Percentiles rank a stretch among this genome's conserved stretches.
Conservation (phyloP, 2,797 vertebrate species). For the Pteronotus mesoamericanus region DNA sequence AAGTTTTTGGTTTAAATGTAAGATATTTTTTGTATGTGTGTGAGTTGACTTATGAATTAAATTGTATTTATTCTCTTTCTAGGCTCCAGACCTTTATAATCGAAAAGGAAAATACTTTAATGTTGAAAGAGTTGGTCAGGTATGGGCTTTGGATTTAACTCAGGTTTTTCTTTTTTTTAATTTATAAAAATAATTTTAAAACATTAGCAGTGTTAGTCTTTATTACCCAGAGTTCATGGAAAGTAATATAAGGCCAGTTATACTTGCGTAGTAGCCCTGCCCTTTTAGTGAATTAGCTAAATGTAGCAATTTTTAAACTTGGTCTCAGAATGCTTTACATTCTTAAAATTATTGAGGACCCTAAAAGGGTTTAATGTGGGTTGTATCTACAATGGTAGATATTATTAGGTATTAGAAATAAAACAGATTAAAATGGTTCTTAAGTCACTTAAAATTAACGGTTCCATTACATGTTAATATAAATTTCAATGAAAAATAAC, state of each 20-base stretch:
- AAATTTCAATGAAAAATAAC: slow-evolving; percentile 17
- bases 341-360: slow-evolving; percentile 7
- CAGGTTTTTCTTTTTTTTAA: background rate
- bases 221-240: background rate
- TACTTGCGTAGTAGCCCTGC: background rate
- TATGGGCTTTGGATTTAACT: slow-evolving; percentile 73
- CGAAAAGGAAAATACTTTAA: slow-evolving; percentile 99
- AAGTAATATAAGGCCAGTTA: background rate
- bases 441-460: slow-evolving; percentile 8
- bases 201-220: background rate
- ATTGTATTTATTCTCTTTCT: slow-evolving; percentile 61
- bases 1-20: background rate
- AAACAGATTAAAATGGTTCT: background rate
- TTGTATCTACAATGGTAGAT: background rate
- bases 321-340: background rate
- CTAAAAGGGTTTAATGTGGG: background rate
- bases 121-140: slow-evolving; percentile 97
- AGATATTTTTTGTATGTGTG: background rate
- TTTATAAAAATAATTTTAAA: slow-evolving; percentile 9
- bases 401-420: slow-evolving; percentile 14
- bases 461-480: background rate
- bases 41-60: slow-evolving; percentile 51
- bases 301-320: background rate
- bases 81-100: slow-evolving; percentile 97
- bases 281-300: background rate